A percentile compares a stretch with the other conserved stretches of the same genome.
These are phyloP conservation scores for Acanthochromis polyacanthus DNA, from an alignment of 2,113 vertebrate genomes.

Conservation along the genomic window DNA sequence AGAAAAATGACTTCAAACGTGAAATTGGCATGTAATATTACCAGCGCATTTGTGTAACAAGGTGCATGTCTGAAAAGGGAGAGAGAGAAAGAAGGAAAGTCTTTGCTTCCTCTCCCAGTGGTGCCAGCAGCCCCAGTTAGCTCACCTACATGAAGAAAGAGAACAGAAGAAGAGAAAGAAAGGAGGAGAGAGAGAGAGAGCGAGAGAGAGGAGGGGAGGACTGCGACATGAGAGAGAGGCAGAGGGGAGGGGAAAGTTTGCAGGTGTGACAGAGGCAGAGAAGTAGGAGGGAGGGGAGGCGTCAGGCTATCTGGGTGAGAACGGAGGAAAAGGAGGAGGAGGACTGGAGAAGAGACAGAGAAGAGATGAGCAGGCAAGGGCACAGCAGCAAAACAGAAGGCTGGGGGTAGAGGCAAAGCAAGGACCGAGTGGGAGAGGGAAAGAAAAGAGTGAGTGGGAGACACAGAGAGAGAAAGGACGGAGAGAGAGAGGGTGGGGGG, in stretches of 20 bases:
- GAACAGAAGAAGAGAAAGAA: slow-evolving; percentile 57
- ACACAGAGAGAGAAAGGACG: slow-evolving; percentile 39
- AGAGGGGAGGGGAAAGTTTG: slow-evolving; percentile 80
- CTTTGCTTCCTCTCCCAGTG: slow-evolving; percentile 73
- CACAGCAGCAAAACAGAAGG: slow-evolving; percentile 79
- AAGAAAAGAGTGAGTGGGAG: slow-evolving; percentile 60
- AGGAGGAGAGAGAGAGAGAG: slow-evolving; percentile 32
- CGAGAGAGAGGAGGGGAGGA: slow-evolving; percentile 57
- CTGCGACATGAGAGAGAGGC: slow-evolving; percentile 68
- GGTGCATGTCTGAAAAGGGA: slow-evolving; percentile 38
- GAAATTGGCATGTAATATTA: slow-evolving; percentile 38
- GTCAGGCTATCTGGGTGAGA: slow-evolving; percentile 78
- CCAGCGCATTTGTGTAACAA: slow-evolving; percentile 57
- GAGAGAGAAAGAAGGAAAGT: slow-evolving; percentile 30
- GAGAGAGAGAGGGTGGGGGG: slow-evolving; percentile 32
- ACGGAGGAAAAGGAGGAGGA: slow-evolving; percentile 63
- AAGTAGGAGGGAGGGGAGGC: slow-evolving; percentile 65
- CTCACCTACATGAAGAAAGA: slow-evolving; percentile 83
- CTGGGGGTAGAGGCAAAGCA: slow-evolving; percentile 73
- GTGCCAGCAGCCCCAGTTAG: slow-evolving; percentile 84
- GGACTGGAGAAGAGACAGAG: slow-evolving; percentile 69
- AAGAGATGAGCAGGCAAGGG: slow-evolving; percentile 83
- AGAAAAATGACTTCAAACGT: slow-evolving; percentile 15
- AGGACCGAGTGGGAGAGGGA: slow-evolving; percentile 69
- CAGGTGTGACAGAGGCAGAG: slow-evolving; percentile 82